Conservation (phyloP, 2,888 invertebrate genomes). For the Lasioglossum vierecki region DNA sequence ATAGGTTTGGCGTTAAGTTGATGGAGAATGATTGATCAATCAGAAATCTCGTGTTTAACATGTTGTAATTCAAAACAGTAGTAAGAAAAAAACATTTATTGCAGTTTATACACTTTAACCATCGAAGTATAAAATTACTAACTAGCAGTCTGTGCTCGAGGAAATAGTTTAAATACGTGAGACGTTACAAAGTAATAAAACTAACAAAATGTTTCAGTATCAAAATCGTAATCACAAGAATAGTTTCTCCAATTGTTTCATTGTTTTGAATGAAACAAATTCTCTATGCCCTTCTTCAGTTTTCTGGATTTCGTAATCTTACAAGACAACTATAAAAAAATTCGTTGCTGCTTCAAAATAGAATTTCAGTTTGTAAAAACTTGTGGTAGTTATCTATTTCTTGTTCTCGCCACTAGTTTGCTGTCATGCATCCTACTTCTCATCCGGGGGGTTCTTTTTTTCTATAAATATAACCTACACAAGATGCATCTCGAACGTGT, state of each 20-base stretch:
- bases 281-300: neutral
- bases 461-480: neutral
- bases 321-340: neutral
- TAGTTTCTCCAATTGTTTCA: too few relatives aligned
- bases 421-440: neutral
- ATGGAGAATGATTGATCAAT: neutral
- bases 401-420: neutral
- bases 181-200: too few relatives aligned
- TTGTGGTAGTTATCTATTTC: neutral
- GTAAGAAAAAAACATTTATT: neutral
- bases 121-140: neutral
- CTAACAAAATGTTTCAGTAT: too few relatives aligned
- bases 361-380: neutral
- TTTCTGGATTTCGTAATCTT: too few relatives aligned
- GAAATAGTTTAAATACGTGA: too few relatives aligned
- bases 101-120: neutral
- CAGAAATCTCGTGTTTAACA: neutral
- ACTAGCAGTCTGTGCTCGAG: too few relatives aligned
- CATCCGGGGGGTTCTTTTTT: neutral
- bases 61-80: too few relatives aligned
- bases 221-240: too few relatives aligned
- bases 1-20: neutral
- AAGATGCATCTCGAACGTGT: slow-evolving; percentile 6
- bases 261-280: neutral
- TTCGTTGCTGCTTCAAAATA: neutral